Base-by-base conservation (phyloP, 2,888 invertebrate genomes). In the Plutella xylostella region DNA sequence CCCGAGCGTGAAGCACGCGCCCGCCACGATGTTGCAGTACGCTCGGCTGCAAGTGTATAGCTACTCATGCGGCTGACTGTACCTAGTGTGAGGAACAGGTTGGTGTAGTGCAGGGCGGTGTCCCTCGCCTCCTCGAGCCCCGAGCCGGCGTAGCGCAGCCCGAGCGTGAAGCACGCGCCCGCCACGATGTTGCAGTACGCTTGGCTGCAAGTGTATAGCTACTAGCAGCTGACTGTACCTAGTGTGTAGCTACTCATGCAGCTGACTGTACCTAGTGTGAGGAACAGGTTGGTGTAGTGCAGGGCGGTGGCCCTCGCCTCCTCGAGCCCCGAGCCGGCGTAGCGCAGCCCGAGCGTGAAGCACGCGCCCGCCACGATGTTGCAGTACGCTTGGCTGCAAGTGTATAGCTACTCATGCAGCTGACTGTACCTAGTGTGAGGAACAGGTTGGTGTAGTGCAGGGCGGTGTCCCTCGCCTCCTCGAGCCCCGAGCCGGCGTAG, bases 141-240 rank as follows among this genome's bases (percentile, higher is more conserved):
- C 0, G 97, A 92, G 30, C 98, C 98, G 1, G 98, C 98, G 84
- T 92, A 98, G 52, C 94, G 92, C 3, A 99, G 84, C 1, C 97
- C 98, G 56, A 99, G 76, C 6, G 95, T 94, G 84, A 98, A 92
- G 56, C 97, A 96, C 1, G 95, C 96, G 15, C 98, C 99, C 0
- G 96, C 92, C 48, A 97, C 87, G 51, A 98, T 95, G 72, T 98
- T 97, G 75, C 97, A 96, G 77, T 96, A 98, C 0, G 97, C 97
- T 86, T 98, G 97, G 60, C 94, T 94, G 62, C 33, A 84, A 71
- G n/a, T n/a, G n/a, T n/a, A n/a, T n/a, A n/a, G n/a, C n/a, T n/a
- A n/a, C n/a, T n/a, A n/a, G n/a, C n/a, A n/a, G n/a, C n/a, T n/a
- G n/a, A n/a, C n/a, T n/a, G n/a, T n/a, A n/a, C n/a, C n/a, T n/a